A percentile compares a stretch with the other conserved stretches of the same genome.
phyloP scores from a whole-genome alignment of 2,113 vertebrate species.

The Cephalopholis sonnerati region DNA sequence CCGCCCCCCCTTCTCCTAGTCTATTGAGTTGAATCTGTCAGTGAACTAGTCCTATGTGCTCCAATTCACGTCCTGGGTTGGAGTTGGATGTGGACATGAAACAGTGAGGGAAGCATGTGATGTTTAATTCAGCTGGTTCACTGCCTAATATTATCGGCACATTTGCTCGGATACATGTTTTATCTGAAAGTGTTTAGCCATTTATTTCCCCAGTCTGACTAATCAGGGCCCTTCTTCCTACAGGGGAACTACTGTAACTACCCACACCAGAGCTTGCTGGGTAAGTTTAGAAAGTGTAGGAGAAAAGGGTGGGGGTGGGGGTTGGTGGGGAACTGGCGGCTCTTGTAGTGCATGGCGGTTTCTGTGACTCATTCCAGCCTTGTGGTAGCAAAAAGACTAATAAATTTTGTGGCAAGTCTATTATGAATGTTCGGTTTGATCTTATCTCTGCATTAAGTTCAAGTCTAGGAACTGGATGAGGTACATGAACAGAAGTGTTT shows the following conservation, averaged over 20 bases:
- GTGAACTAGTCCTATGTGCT: conserved; percentile 54
- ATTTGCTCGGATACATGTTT: conserved; percentile 56
- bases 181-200: conserved; percentile 44
- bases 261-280: conserved; percentile 40
- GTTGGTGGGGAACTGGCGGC: background rate
- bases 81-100: conserved; percentile 53
- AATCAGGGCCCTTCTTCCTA: conserved; percentile 42
- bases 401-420: conserved; percentile 29
- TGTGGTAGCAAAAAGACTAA: conserved; percentile 25
- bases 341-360: conserved; percentile 36
- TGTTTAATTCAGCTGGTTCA: conserved; percentile 61
- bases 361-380: conserved; percentile 58
- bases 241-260: conserved; percentile 54
- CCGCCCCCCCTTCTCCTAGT: conserved; percentile 46
- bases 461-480: background rate
- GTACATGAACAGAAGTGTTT: background rate
- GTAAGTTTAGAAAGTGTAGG: conserved; percentile 51
- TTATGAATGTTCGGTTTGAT: conserved; percentile 28
- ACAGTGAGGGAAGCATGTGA: conserved; percentile 47
- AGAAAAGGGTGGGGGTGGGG: conserved; percentile 23
- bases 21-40: conserved; percentile 66
- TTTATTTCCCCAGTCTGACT: conserved; percentile 58
- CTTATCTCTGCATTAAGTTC: conserved; percentile 17
- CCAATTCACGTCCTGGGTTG: conserved; percentile 27
- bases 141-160: conserved; percentile 47